These are phyloP conservation scores for Microplitis mediator DNA, from an alignment of 1,140 invertebrate species.

Conservation along the genomic window DNA sequence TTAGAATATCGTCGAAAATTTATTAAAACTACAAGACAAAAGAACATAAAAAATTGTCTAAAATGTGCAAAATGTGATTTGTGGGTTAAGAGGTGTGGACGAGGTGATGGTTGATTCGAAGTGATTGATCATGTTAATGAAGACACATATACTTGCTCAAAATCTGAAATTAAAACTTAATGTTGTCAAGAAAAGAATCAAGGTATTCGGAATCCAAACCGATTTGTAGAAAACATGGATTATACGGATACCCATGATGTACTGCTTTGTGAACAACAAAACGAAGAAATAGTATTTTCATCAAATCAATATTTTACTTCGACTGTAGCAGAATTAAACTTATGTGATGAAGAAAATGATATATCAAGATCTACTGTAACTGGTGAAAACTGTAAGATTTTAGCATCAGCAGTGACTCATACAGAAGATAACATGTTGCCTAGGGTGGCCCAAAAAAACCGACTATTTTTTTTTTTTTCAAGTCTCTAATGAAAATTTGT, in stretches of 20 bases:
- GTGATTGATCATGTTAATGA: slow-evolving; percentile 28
- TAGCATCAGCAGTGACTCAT: neutral
- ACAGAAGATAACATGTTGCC: neutral
- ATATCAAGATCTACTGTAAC: neutral
- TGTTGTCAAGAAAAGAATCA: neutral
- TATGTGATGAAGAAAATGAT: neutral
- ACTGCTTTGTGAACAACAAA: neutral
- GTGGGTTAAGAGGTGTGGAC: slow-evolving; percentile 32
- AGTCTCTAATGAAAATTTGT: no score
- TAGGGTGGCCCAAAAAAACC: no score
- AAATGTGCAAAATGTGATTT: slow-evolving; percentile 32
- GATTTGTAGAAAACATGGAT: neutral
- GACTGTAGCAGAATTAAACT: neutral
- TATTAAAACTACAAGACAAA: slow-evolving; percentile 8
- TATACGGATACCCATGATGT: neutral
- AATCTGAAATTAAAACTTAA: neutral
- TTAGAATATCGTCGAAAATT: slow-evolving; percentile 8
- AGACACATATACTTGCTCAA: slow-evolving; percentile 32
- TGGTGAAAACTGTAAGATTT: slow-evolving; percentile 2
- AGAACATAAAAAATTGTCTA: slow-evolving; percentile 14
- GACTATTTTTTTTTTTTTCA: no score
- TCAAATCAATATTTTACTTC: neutral
- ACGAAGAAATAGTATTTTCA: neutral
- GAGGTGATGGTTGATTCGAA: slow-evolving; percentile 20
- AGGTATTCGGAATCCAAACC: neutral